Conservation (phyloP, 2,113 vertebrate genomes). For the Oophaga pumilio region DNA sequence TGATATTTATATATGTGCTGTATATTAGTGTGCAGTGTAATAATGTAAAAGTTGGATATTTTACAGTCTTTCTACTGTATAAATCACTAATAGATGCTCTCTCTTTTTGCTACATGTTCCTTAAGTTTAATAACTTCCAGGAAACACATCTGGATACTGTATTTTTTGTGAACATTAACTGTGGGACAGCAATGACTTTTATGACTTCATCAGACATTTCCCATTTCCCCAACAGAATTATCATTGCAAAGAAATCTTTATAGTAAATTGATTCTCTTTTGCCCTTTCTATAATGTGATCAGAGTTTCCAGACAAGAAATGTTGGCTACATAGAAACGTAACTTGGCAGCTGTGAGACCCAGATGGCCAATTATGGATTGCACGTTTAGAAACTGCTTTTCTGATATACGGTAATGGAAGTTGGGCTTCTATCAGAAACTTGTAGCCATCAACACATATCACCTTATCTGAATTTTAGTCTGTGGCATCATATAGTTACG, state of each 20-base stretch:
- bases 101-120: not conserved
- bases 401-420: conserved; percentile 12
- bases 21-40: not conserved
- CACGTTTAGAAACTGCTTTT: conserved; percentile 44
- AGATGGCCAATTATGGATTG: conserved; percentile 60
- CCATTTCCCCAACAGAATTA: conserved; percentile 40
- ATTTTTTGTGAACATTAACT: conserved; percentile 25
- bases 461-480: conserved; percentile 21
- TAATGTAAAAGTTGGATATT: not conserved
- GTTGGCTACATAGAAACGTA: conserved; percentile 54
- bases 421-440: conserved; percentile 14
- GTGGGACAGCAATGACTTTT: conserved; percentile 37
- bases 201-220: conserved; percentile 36
- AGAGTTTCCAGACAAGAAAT: conserved; percentile 15
- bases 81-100: not conserved
- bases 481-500: conserved; percentile 44
- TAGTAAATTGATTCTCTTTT: conserved; percentile 16
- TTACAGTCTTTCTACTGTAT: conserved; percentile 31
- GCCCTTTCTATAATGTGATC: conserved; percentile 39
- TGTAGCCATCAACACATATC: conserved; percentile 31
- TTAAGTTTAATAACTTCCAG: conserved; percentile 31
- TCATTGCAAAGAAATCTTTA: conserved; percentile 34
- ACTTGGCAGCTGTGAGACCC: conserved; percentile 36
- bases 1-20: not conserved
- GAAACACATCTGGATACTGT: conserved; percentile 50